Evolutionary conservation across 1,140 invertebrate genomes (phyloP), one percentile per base, ranked within the genome.

Genomic region (Leptoteleia sp.): DNA sequence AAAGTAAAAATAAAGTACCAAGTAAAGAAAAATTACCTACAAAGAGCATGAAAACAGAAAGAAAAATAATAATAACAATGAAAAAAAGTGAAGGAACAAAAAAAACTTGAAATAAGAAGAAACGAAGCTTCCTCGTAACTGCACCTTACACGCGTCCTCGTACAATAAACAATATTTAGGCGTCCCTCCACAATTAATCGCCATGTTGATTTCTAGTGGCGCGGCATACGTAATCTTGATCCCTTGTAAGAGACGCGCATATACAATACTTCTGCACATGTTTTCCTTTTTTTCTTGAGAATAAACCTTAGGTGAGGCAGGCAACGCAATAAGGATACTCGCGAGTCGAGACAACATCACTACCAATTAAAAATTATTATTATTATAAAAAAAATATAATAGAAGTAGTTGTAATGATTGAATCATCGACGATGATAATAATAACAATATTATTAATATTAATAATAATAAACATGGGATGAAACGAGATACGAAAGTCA

Each of bases 361-460:
- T 67, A 43, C 61, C 45, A 54, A 47, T 67, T 50, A 72, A 59
- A 45, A 65, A 61, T 78, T 40, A 67, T 48, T 59, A 71, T 65
- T 72, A 22, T n/a, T n/a, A n/a, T n/a, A n/a, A n/a, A n/a, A n/a
- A n/a, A n/a, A n/a, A n/a, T n/a, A n/a, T 17, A 57, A 72, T 72
- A 78, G 62, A 16, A 16, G 67, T 72, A 78, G 76, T 55, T 71
- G 45, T 61, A 61, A 64, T 43, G 16, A 76, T 59, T 59, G 25
- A 59, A 77, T 65, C 12, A 70, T 71, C 71, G 57, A 62, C 48
- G 8, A 75, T 65, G 50, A 76, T 67, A 29, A 29, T 29, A 22
- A 22, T 22, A 22, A n/a, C n/a, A n/a, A n/a, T n/a, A n/a, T n/a
- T n/a, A n/a, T n/a, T n/a, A n/a, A n/a, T n/a, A n/a, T n/a, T 22